Base-by-base conservation (phyloP, 2,113 vertebrate genomes). In the Psettodes erumei region DNA sequence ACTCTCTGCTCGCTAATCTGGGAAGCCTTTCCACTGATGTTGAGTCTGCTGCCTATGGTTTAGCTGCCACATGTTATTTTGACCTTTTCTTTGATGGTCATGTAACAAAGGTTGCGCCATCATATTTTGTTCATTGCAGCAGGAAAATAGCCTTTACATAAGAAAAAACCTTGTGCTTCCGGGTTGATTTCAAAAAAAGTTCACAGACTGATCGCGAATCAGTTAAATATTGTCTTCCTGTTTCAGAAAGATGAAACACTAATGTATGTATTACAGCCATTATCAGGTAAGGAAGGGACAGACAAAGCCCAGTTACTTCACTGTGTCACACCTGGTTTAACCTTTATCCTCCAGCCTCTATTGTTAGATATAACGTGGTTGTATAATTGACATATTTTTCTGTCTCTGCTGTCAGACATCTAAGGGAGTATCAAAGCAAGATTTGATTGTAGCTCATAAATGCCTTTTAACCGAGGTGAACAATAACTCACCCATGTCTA, bases 31-130 rank as follows among this genome's bases (percentile, higher is more conserved):
- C 0, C 8, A 32, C 6, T n/a, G 25, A 37, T 60, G 35, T 37
- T 27, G 30, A 37, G 21, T 32, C 12, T 48, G 35, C 11, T 42
- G 42, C 18, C 47, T 16, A 25, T 56, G 48, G 64, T 47, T 78
- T 3, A 53, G 43, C 59, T 70, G 25, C 65, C 43, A 40, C 32
- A 28, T 35, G 30, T 65, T 65, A 73, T 61, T 45, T 47, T 38
- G n/a, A 50, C 53, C 72, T 81, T 45, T 60, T 9, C 32, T 56
- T 64, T 63, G 30, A 63, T 21, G 11, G 25, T n/a, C 18, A 43
- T 37, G n/a, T 43, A 54, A 58, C 33, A 65, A n/a, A 28, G 12
- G 12, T 28, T 65, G 43, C 27, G 8, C 27, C 33, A n/a, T 58
- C n/a, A 21, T 37, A 21, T 48, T 55, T 53, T 70, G 38, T 56